A percentile compares a stretch with the other conserved stretches of the same genome.
Conservation (phyloP, 2,797 vertebrate species). For the Pampus argenteus region DNA sequence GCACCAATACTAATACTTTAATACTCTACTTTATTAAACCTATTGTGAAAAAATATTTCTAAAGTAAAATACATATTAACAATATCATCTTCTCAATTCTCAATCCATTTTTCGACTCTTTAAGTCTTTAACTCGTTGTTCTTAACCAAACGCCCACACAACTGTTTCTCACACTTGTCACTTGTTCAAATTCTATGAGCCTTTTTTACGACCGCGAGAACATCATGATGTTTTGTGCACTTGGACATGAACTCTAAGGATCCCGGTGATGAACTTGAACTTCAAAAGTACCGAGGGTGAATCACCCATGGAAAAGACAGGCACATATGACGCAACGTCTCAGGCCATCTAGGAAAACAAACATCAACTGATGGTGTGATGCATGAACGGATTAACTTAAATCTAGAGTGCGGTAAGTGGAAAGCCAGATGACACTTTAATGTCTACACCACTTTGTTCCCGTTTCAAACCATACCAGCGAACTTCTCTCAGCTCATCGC, state of each 20-base stretch:
- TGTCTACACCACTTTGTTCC: constrained; percentile 47
- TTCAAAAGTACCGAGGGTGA: constrained; percentile 56
- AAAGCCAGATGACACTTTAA: constrained; percentile 64
- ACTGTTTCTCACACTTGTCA: constrained; percentile 27
- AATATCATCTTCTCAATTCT: not conserved
- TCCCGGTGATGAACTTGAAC: constrained; percentile 68
- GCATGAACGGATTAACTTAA: constrained; percentile 45
- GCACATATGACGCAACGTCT: constrained; percentile 62
- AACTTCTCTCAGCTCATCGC: constrained; percentile 6
- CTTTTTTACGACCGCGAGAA: constrained; percentile 48
- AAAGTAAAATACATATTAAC: not conserved
- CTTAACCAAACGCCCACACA: constrained; percentile 13
- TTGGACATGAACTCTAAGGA: constrained; percentile 59
- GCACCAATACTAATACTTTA: not conserved
- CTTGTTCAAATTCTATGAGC: constrained; percentile 20
- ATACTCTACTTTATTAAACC: no score
- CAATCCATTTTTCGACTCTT: not conserved
- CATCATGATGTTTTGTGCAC: constrained; percentile 34
- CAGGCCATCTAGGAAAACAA: constrained; percentile 65
- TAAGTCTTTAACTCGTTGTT: not conserved
- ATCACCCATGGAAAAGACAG: constrained; percentile 57
- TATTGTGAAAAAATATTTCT: no score
- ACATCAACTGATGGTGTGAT: constrained; percentile 53
- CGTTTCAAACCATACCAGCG: constrained; percentile 28
- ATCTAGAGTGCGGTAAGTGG: constrained; percentile 41